Conservation (phyloP, 1,140 invertebrate genomes). For the Laodelphax striatellus region DNA sequence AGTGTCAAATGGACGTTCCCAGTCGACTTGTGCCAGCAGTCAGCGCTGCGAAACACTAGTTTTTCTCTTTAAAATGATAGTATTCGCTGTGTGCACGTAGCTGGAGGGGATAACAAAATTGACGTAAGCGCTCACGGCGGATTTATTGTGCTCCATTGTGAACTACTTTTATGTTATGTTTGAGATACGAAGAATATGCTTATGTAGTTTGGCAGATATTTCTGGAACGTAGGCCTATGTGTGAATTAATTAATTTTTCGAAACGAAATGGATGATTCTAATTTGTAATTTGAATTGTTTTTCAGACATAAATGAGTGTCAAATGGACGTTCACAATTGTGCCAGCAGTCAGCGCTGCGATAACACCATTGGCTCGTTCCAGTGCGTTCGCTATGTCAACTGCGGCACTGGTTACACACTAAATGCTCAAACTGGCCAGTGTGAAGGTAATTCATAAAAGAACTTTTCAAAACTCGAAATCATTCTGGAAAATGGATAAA, state of each 20-base stretch:
- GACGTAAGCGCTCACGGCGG: no score
- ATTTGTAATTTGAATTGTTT: slow-evolving; percentile 6
- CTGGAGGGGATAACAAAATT: no score
- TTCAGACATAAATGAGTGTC: slow-evolving; percentile 54
- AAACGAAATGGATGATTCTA: no score
- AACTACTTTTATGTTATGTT: no score
- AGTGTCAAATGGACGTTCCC: slow-evolving; percentile 44
- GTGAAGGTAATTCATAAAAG: slow-evolving; percentile 54
- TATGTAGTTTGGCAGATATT: no score
- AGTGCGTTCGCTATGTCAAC: slow-evolving; percentile 67
- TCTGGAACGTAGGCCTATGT: no score
- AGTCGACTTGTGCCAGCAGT: slow-evolving; percentile 43
- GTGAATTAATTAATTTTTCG: no score
- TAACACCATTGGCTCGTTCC: slow-evolving; percentile 78
- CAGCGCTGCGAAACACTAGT: slow-evolving; percentile 86
- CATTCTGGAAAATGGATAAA: neutral
- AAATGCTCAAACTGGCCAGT: slow-evolving; percentile 72
- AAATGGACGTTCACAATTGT: slow-evolving; percentile 41
- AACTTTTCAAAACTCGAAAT: no score
- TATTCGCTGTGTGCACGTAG: no score
- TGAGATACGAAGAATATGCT: no score
- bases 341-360: slow-evolving; percentile 67
- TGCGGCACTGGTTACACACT: slow-evolving; percentile 96
- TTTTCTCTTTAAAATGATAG: no score
- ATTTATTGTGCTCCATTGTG: no score